These are phyloP conservation scores for Macrophya annulata DNA, from an alignment of 2,888 invertebrate genomes.

Conservation along the genomic window DNA sequence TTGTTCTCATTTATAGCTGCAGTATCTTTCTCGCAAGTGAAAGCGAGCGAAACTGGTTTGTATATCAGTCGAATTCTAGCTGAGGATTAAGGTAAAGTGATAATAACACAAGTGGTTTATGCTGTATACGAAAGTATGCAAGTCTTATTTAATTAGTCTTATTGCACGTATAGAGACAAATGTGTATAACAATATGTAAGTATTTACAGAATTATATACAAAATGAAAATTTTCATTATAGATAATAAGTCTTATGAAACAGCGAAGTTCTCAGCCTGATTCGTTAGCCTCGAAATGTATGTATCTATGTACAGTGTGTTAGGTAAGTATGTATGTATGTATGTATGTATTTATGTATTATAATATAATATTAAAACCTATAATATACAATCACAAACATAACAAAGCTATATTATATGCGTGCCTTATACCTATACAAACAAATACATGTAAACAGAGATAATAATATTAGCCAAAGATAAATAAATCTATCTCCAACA, in stretches of 20 bases:
- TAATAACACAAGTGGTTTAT: background rate
- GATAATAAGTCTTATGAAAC: constrained; percentile 47
- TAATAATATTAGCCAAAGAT: background rate
- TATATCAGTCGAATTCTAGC: background rate
- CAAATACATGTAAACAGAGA: background rate
- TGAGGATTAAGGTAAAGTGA: background rate
- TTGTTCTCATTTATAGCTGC: background rate
- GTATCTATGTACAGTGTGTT: background rate
- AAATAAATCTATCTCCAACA: background rate
- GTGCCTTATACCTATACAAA: background rate
- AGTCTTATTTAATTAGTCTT: constrained; percentile 70
- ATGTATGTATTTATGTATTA: background rate
- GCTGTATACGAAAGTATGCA: constrained; percentile 69
- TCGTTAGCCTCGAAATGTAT: constrained; percentile 20
- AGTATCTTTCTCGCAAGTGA: background rate
- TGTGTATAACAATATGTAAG: constrained; percentile 34
- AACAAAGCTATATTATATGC: constrained; percentile 7
- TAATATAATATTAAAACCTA: background rate
- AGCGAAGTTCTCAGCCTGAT: constrained; percentile 8
- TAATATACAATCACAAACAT: constrained; percentile 39
- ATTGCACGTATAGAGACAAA: constrained; percentile 62
- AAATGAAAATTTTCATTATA: constrained; percentile 23
- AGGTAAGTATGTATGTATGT: background rate
- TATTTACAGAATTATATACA: constrained; percentile 23
- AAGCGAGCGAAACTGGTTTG: background rate